Evolutionary conservation across 2,113 vertebrate species (phyloP).

Genomic region (Xenus cinereus): DNA sequence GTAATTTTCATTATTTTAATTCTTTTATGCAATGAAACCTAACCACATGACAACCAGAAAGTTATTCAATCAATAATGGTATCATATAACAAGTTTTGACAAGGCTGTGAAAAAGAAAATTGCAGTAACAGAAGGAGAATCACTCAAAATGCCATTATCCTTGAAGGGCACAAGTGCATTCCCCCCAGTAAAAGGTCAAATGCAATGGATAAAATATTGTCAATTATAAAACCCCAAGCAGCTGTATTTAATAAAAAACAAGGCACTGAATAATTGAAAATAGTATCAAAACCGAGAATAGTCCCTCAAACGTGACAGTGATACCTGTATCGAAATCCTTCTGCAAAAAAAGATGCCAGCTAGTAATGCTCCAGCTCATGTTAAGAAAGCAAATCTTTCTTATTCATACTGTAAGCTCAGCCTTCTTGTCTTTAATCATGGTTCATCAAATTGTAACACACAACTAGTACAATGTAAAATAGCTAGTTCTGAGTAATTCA

Average conservation of each 20-base stretch:
- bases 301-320: not conserved
- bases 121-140: not conserved
- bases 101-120: not conserved
- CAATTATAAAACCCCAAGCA: not conserved
- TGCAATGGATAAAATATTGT: not conserved
- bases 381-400: conserved; percentile 3
- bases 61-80: not conserved
- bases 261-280: not conserved
- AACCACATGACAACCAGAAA: not conserved
- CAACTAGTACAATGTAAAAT: conserved; percentile 51
- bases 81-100: not conserved
- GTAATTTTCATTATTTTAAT: conserved; percentile 36
- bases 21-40: not conserved
- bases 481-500: conserved; percentile 60
- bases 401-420: conserved; percentile 20
- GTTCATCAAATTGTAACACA: conserved; percentile 52
- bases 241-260: not conserved
- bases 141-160: not conserved
- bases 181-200: conserved; percentile 31
- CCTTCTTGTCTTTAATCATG: conserved; percentile 27
- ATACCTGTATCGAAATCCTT: not conserved
- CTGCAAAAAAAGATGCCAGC: not conserved
- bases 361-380: not conserved
- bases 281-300: not conserved
- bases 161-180: not conserved